Conservation (phyloP, 2,888 invertebrate genomes). For the Nesidiocoris tenuis region DNA sequence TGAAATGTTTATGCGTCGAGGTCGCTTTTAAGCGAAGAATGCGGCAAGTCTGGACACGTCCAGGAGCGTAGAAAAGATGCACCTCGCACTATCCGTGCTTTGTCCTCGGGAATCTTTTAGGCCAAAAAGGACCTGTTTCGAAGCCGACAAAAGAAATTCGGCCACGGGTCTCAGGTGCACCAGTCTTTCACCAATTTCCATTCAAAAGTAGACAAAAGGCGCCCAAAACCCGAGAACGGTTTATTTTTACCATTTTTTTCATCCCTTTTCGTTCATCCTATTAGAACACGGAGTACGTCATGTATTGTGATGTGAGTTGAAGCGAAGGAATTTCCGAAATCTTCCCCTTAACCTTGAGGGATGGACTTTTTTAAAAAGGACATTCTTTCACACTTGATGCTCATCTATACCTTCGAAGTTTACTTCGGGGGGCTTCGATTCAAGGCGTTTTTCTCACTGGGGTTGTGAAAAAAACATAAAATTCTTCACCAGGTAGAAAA, state of each 20-base stretch:
- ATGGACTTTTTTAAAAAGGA: constrained; percentile 5
- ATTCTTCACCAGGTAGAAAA: too few species aligned
- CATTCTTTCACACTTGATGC: constrained; percentile 14
- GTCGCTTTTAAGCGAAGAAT: too few species aligned
- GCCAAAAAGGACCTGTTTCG: constrained; percentile 13
- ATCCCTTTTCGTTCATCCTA: not conserved
- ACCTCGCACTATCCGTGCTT: too few species aligned
- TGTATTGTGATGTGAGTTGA: constrained; percentile 6
- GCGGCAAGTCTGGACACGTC: too few species aligned
- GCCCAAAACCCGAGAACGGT: constrained; percentile 5
- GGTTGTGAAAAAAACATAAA: too few species aligned
- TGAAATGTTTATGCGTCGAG: too few species aligned
- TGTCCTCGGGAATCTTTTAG: constrained; percentile 4
- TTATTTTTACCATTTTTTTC: constrained; percentile 20
- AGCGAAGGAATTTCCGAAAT: not conserved
- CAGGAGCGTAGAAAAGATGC: too few species aligned
- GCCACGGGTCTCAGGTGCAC: constrained; percentile 15
- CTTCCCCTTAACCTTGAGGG: not conserved
- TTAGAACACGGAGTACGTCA: constrained; percentile 3
- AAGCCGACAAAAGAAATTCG: constrained; percentile 22
- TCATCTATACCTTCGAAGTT: constrained; percentile 26
- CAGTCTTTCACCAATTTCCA: constrained; percentile 11
- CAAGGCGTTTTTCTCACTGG: too few species aligned
- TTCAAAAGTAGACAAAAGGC: constrained; percentile 24
- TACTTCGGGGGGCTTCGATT: too few species aligned